Evolutionary conservation across 2,797 vertebrate genomes (phyloP).

Genomic region (Halcyon badia): DNA sequence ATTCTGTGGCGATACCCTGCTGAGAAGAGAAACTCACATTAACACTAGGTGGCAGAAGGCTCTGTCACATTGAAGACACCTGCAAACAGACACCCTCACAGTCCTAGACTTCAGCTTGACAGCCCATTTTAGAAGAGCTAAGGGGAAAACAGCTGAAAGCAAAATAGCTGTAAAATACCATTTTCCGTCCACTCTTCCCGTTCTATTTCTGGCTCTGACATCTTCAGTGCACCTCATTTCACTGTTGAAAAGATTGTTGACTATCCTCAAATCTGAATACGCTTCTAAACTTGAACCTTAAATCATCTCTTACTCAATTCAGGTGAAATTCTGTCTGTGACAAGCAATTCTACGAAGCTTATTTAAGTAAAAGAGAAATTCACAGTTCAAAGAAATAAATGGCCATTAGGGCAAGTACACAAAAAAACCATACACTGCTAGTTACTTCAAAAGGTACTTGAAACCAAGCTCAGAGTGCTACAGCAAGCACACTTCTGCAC

Average conservation of each 20-base stretch:
- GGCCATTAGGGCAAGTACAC: not conserved
- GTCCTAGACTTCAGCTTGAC: not conserved
- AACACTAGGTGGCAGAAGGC: conserved; percentile 79
- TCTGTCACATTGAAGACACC: conserved; percentile 59
- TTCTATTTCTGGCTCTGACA: not conserved
- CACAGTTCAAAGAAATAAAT: not conserved
- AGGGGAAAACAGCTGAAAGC: not conserved
- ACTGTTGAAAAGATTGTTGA: not conserved
- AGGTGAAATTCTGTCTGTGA: not conserved
- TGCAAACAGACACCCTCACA: not conserved
- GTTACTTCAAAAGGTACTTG: not conserved
- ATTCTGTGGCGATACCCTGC: not conserved
- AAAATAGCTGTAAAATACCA: not conserved
- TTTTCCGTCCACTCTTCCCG: not conserved
- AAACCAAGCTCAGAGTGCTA: not conserved
- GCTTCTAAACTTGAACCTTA: not conserved
- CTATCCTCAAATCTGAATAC: not conserved
- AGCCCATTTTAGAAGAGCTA: not conserved
- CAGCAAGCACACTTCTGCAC: not conserved
- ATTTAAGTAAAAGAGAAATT: not conserved
- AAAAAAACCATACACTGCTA: not conserved
- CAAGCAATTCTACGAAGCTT: not conserved
- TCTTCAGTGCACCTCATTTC: not conserved
- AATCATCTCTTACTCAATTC: not conserved
- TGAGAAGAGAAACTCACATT: conserved; percentile 40